Evolutionary conservation across 2,113 vertebrate species (phyloP), one percentile per base, ranked within the genome.

Genomic region (Carollia perspicillata): DNA sequence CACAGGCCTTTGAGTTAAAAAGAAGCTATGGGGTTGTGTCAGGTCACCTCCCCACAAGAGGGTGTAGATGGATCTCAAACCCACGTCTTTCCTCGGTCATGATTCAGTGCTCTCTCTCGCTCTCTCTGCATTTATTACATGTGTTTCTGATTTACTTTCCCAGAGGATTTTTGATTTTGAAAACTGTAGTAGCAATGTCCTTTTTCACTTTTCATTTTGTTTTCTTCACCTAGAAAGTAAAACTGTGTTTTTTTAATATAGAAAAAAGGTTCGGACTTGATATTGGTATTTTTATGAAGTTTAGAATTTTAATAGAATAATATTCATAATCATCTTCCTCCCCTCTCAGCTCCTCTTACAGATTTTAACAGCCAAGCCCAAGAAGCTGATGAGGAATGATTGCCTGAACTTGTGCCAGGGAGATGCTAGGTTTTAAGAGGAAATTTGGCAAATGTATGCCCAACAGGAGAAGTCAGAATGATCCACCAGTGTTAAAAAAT

Each of bases 401-500:
- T 17, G 23, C 4, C 18, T 96, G 35, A 13, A 23, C 40, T 79
- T 13, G 33, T 95, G 53, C 77, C 93, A 37, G 5, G 14, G 12
- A 12, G 14, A 28, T 33, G 0, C 0, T 47, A 33, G 66, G 30
- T 23, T 23, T 65, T 83, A 60, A 94, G 65, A 92, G 87, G 5
- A 89, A 42, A 7, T 96, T 97, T 88, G 84, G 90, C 79, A 93
- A 66, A 93, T 89, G 33, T 58, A 40, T 58, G 20, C 58, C 0
- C 0, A 63, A 40, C 23, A 63, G 65, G 85, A 79, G 93, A 91
- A 93, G 87, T 49, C 92, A 81, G 95, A 97, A 96, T 89, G 95
- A 97, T 98, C 97, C 98, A 97, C 98, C 94, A 97, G 84, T 90
- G 79, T 77, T 94, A 92, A 92, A 65, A 97, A 81, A 79, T 96